Conservation (phyloP, 2,888 invertebrate genomes). For the Acrocyrtus sp. region DNA sequence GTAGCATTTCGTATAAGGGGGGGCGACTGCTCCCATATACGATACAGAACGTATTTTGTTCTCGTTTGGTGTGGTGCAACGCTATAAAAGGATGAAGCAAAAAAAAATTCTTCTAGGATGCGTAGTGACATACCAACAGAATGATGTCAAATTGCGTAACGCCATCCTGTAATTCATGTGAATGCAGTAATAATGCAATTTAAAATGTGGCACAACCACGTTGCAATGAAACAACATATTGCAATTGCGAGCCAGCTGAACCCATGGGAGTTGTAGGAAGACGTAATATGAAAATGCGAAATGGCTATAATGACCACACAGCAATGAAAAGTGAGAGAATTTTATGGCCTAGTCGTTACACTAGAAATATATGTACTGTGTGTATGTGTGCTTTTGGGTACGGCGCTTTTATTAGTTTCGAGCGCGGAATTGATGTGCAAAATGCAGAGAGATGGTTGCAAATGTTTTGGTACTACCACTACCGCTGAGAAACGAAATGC, state of each 20-base stretch:
- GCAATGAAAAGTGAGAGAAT: too few relatives aligned
- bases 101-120: neutral
- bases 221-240: neutral
- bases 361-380: too few relatives aligned
- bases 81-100: neutral
- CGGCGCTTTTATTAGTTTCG: too few relatives aligned
- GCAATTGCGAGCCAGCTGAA: neutral
- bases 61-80: constrained; percentile 1
- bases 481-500: too few relatives aligned
- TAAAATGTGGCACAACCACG: neutral
- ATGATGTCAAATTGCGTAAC: constrained; percentile 19
- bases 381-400: too few relatives aligned
- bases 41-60: neutral
- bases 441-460: too few relatives aligned
- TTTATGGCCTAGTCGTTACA: too few relatives aligned
- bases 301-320: too few relatives aligned
- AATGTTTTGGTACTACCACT: too few relatives aligned
- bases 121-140: constrained; percentile 1
- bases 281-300: too few relatives aligned
- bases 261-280: too few relatives aligned
- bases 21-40: neutral
- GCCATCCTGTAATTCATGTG: constrained; percentile 11
- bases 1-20: neutral
- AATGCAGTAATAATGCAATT: neutral
- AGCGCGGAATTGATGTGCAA: too few relatives aligned